Evolutionary conservation across 2,888 invertebrate species (phyloP), one percentile per base, ranked within the genome.

Genomic region (Acrobasis repandana): DNA sequence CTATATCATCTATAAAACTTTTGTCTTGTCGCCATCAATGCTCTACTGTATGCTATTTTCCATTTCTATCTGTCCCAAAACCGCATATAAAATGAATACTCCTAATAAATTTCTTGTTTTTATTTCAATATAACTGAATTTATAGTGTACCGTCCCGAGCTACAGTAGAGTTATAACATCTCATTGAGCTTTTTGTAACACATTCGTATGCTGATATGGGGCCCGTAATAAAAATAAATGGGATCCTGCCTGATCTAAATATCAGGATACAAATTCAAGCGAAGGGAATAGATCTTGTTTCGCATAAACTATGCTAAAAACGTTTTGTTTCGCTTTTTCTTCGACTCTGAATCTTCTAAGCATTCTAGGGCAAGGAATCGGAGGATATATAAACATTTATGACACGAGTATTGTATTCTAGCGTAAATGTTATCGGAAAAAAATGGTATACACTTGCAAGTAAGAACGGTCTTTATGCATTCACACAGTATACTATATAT

Each of bases 131-230:
- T 76, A 74, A 73, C 67, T 58, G 65, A 77, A 77, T 78, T 75
- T 77, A 79, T 76, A 61, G 74, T 70, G 65, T 65, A 60, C 64
- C 63, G 70, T 72, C 71, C 69, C 71, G 69, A 61, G 72, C 67
- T 70, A 64, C 69, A 71, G 58, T 62, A 63, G 61, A 65, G 67
- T 66, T 65, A 72, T 68, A 74, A 74, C 74, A 72, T 79, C 75
- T 77, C 77, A 76, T 79, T 77, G 73, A 74, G 69, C 76, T 77
- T 79, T 80, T 81, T 80, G 77, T 76, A 71, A 74, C 69, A 79
- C 83, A 86, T 86, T 86, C 74, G 80, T 85, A 86, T 86, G 85
- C 85, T 84, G 85, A 86, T 86, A 82, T 72, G 76, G 76, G 74
- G 68, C 70, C 79, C 81, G 78, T 82, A 84, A 86, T 86, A 87